These are phyloP conservation scores for Microchrysa polita DNA, from an alignment of 2,888 invertebrate genomes.

Conservation along the genomic window DNA sequence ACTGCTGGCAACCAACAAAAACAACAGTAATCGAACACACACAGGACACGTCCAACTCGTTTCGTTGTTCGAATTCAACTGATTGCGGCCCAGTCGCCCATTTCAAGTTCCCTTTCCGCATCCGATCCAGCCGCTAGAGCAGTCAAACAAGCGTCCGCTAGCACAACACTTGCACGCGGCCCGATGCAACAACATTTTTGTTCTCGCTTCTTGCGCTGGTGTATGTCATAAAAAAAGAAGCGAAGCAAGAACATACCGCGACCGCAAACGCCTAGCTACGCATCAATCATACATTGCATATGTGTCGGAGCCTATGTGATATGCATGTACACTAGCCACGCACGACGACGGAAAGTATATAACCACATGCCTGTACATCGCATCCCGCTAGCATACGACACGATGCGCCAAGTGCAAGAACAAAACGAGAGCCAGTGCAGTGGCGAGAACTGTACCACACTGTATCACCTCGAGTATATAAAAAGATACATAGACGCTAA, in stretches of 20 bases:
- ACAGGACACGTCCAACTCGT: constrained; percentile 63
- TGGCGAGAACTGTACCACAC: constrained; percentile 24
- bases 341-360: neutral
- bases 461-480: neutral
- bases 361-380: constrained; percentile 21
- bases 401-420: neutral
- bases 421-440: constrained; percentile 13
- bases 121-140: constrained; percentile 47
- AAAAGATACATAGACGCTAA: constrained; percentile 2
- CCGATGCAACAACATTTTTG: constrained; percentile 28
- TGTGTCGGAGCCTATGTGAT: neutral
- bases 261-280: neutral
- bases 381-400: neutral
- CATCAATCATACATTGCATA: neutral
- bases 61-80: constrained; percentile 63
- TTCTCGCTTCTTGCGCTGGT: neutral
- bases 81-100: constrained; percentile 50
- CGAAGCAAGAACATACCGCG: constrained; percentile 42
- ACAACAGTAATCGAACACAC: no score
- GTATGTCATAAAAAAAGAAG: constrained; percentile 42
- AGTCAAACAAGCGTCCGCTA: neutral
- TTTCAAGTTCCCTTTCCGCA: constrained; percentile 53
- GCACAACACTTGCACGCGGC: constrained; percentile 26
- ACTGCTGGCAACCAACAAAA: constrained; percentile 43
- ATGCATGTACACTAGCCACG: neutral